Evolutionary conservation across 2,797 vertebrate species (phyloP).

Genomic region (Setipinna tenuifilis): DNA sequence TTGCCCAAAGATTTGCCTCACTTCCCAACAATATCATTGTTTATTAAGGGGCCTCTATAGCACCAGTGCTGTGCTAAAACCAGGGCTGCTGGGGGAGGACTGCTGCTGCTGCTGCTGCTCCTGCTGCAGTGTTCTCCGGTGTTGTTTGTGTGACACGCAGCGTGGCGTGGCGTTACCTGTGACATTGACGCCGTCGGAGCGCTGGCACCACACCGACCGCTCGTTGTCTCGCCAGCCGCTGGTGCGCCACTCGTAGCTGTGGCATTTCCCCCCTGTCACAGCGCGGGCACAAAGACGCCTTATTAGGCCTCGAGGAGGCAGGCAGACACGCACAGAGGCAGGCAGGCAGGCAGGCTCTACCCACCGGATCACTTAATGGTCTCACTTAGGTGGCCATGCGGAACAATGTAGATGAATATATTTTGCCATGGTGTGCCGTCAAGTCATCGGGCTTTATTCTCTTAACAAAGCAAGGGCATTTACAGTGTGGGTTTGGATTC

Average conservation of each 20-base stretch:
- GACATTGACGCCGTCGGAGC: conserved; percentile 94
- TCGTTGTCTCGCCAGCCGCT: conserved; percentile 90
- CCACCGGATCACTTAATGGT: conserved; percentile 35
- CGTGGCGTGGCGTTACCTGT: conserved; percentile 78
- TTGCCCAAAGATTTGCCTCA: not conserved
- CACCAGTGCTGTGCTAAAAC: no score
- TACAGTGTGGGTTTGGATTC: not conserved
- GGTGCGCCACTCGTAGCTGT: conserved; percentile 89
- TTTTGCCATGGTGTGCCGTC: conserved; percentile 44
- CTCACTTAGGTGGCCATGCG: not conserved
- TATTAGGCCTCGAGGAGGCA: conserved; percentile 51
- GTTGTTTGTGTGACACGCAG: not conserved
- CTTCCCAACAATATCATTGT: not conserved
- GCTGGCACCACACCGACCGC: conserved; percentile 93
- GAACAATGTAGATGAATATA: conserved; percentile 28
- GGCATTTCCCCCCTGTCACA: conserved; percentile 89
- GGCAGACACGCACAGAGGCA: conserved; percentile 36
- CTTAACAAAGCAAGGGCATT: not conserved
- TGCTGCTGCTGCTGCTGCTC: no score
- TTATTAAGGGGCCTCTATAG: not conserved
- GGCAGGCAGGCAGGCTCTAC: conserved; percentile 36
- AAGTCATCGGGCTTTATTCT: not conserved
- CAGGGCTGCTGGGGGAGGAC: no score
- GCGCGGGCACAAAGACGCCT: conserved; percentile 1
- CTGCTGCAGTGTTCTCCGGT: not conserved